Conservation (phyloP, 2,113 vertebrate species). For the Rhodinocichla rosea region DNA sequence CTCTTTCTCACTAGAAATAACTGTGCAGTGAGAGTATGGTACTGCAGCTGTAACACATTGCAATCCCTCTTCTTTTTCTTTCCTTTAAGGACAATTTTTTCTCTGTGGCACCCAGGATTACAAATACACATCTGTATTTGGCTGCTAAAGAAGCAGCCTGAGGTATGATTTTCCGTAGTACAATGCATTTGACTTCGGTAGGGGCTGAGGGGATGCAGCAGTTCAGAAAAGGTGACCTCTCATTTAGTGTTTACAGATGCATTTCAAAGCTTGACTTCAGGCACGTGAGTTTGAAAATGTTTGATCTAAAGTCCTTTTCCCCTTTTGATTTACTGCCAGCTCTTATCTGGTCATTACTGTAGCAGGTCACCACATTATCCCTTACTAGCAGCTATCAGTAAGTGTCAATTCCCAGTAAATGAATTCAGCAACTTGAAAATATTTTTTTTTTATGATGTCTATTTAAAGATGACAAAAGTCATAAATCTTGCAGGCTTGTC, state of each 20-base stretch:
- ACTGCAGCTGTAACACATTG: not conserved
- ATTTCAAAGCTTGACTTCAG: conserved; percentile 14
- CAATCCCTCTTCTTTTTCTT: not conserved
- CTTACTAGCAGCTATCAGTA: conserved; percentile 19
- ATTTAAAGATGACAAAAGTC: conserved; percentile 58
- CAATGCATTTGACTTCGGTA: not conserved
- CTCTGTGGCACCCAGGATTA: not conserved
- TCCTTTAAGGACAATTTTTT: not conserved
- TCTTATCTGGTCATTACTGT: conserved; percentile 22
- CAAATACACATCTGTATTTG: not conserved
- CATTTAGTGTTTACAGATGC: conserved; percentile 8
- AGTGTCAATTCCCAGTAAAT: conserved; percentile 47
- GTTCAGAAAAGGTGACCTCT: not conserved
- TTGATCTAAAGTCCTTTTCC: conserved; percentile 26
- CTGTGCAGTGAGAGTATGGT: not conserved
- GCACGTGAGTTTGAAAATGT: not conserved
- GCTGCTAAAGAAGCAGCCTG: not conserved
- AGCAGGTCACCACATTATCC: conserved; percentile 17
- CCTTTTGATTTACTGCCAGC: not conserved
- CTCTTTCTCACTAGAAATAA: not conserved
- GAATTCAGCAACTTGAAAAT: not conserved
- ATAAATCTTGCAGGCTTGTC: conserved; percentile 47
- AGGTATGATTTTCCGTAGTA: not conserved
- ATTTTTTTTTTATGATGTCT: not conserved
- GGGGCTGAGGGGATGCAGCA: not conserved